Percentiles rank a stretch among this genome's conserved stretches.
Evolutionary conservation across 1,140 invertebrate genomes (phyloP).

Genomic region (Lepidurus arcticus): DNA sequence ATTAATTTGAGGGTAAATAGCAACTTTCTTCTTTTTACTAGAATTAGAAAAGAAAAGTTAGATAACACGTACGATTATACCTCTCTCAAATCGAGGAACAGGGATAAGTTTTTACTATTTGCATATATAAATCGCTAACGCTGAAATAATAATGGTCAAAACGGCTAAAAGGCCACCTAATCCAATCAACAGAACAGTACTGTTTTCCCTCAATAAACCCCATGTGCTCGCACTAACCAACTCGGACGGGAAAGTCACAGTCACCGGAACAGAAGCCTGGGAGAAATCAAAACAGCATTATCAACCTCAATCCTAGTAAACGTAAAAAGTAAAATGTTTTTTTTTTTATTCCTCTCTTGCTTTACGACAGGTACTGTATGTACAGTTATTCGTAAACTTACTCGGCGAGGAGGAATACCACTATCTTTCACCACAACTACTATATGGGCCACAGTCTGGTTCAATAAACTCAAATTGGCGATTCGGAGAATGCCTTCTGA

Average conservation of each 20-base stretch:
- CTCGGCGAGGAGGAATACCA: slow-evolving; percentile 63
- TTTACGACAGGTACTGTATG: neutral
- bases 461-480: slow-evolving; percentile 45
- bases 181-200: slow-evolving; percentile 57
- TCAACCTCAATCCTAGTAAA: too few relatives aligned
- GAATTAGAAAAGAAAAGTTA: slow-evolving; percentile 3
- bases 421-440: slow-evolving; percentile 74
- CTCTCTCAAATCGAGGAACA: too few relatives aligned
- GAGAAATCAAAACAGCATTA: slow-evolving; percentile 33
- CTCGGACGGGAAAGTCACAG: slow-evolving; percentile 57
- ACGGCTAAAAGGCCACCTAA: slow-evolving; percentile 65
- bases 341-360: neutral
- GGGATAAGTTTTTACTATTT: slow-evolving; percentile 56
- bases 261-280: slow-evolving; percentile 65
- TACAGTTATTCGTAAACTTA: slow-evolving; percentile 38
- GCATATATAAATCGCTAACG: slow-evolving; percentile 67
- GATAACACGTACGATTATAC: too few relatives aligned
- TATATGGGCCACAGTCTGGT: slow-evolving; percentile 58
- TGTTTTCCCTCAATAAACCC: slow-evolving; percentile 43
- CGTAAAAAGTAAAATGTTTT: too few relatives aligned
- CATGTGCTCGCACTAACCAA: slow-evolving; percentile 36
- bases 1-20: slow-evolving; percentile 23
- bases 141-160: slow-evolving; percentile 63
- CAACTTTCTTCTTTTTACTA: slow-evolving; percentile 27
- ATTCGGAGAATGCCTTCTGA: slow-evolving; percentile 50